Conservation (phyloP, 2,113 vertebrate species). For the Menura novaehollandiae region DNA sequence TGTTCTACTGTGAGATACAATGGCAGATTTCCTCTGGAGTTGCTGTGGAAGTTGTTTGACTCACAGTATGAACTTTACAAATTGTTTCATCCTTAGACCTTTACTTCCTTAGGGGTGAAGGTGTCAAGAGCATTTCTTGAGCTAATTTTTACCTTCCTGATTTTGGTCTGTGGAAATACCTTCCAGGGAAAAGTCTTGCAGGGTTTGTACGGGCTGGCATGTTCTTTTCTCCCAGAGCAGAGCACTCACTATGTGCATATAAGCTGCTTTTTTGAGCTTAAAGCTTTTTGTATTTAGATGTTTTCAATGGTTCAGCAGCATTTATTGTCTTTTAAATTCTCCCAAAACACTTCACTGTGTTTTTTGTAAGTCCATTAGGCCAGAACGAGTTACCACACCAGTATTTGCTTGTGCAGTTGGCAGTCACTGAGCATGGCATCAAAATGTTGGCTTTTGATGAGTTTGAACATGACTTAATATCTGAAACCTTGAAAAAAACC, state of each 20-base stretch:
- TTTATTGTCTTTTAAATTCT: background rate
- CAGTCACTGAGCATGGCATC: background rate
- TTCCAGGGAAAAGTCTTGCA: background rate
- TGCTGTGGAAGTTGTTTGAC: background rate
- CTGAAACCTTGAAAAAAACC: background rate
- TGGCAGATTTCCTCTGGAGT: background rate
- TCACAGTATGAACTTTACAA: background rate
- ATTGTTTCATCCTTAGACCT: background rate
- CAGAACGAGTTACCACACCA: background rate
- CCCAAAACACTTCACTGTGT: background rate
- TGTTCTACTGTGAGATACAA: background rate
- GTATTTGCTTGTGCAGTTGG: background rate
- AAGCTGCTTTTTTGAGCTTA: background rate
- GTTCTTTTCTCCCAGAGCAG: background rate
- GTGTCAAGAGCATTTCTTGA: background rate
- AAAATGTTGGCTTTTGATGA: background rate
- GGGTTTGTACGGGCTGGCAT: background rate
- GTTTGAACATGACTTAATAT: background rate
- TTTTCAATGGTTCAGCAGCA: background rate
- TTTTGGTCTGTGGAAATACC: background rate
- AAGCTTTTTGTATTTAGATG: background rate
- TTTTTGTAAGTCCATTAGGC: background rate
- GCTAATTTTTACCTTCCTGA: background rate
- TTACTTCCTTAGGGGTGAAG: background rate
- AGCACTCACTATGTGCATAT: background rate